Evolutionary conservation across 2,888 invertebrate genomes (phyloP).

Genomic region (Tetragnatha montana): DNA sequence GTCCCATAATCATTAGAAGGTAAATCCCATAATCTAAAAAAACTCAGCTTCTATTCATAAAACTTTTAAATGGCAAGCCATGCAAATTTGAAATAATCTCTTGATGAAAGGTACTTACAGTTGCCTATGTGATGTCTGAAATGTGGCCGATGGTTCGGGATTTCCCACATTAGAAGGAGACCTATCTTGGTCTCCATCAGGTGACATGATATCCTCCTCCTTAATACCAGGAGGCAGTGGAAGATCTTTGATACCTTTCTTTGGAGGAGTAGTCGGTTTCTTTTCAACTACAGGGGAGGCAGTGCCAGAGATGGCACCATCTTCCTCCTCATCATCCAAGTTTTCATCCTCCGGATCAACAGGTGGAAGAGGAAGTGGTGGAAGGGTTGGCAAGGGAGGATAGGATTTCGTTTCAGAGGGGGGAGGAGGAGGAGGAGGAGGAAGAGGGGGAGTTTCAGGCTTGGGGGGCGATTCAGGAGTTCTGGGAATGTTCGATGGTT

Average conservation of each 20-base stretch:
- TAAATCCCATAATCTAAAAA: no score
- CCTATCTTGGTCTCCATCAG: constrained; percentile 61
- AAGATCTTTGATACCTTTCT: constrained; percentile 89
- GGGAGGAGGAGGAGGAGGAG: constrained; percentile 66
- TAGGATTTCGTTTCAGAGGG: constrained; percentile 71
- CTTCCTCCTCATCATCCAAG: constrained; percentile 40
- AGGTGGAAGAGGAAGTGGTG: constrained; percentile 62
- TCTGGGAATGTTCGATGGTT: constrained; percentile 64
- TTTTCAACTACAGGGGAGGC: constrained; percentile 8
- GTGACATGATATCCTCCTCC: constrained; percentile 72
- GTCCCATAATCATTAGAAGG: no score
- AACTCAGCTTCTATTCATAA: no score
- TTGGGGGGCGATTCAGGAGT: constrained; percentile 70
- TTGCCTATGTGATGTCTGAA: constrained; percentile 49
- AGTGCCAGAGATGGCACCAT: constrained; percentile 26
- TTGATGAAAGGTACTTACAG: constrained; percentile 43
- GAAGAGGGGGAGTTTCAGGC: constrained; percentile 70
- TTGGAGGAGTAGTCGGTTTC: constrained; percentile 74
- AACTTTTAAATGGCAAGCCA: not conserved
- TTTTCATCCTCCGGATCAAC: constrained; percentile 53
- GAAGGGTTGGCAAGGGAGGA: constrained; percentile 69
- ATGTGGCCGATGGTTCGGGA: constrained; percentile 47
- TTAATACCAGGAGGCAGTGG: constrained; percentile 89
- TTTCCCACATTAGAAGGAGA: constrained; percentile 48
- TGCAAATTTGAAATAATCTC: not conserved